Percentiles rank a stretch among this genome's conserved stretches.
Conservation (phyloP, 2,888 invertebrate species). For the Drosophila algonquin region DNA sequence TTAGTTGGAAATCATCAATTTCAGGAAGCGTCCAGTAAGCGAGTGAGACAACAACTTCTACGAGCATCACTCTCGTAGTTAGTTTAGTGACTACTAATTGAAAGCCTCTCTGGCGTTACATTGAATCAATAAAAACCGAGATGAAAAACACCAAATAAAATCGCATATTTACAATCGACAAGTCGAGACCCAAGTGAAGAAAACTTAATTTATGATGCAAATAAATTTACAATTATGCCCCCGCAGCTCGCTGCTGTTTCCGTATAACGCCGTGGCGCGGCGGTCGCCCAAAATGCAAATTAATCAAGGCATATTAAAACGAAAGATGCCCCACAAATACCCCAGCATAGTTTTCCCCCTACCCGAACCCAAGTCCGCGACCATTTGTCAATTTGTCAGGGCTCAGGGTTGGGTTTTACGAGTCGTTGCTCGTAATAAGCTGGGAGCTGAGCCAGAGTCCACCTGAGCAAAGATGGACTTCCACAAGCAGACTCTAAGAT, state of each 20-base stretch:
- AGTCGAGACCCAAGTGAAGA: constrained; percentile 55
- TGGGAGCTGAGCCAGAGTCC: background rate
- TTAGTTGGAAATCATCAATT: constrained; percentile 42
- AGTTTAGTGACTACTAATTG: constrained; percentile 59
- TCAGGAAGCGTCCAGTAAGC: constrained; percentile 52
- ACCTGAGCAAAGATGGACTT: background rate
- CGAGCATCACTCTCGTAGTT: constrained; percentile 7
- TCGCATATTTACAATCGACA: constrained; percentile 62
- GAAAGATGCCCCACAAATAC: constrained; percentile 36
- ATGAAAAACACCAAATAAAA: constrained; percentile 71
- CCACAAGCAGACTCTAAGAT: background rate
- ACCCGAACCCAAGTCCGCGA: constrained; percentile 3
- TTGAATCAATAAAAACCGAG: constrained; percentile 57
- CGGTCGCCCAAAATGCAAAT: constrained; percentile 48
- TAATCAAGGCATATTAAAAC: constrained; percentile 65
- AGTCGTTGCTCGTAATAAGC: constrained; percentile 40
- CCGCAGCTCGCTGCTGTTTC: constrained; percentile 47
- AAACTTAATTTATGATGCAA: constrained; percentile 64
- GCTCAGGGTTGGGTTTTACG: constrained; percentile 44
- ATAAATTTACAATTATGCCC: constrained; percentile 62
- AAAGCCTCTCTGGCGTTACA: constrained; percentile 44
- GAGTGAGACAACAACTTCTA: constrained; percentile 14
- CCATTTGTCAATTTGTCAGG: constrained; percentile 66
- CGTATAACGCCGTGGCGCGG: constrained; percentile 46
- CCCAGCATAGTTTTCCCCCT: constrained; percentile 23